These are phyloP conservation scores for Lordiphosa stackelbergi DNA, from an alignment of 1,140 invertebrate species.

Conservation along the genomic window DNA sequence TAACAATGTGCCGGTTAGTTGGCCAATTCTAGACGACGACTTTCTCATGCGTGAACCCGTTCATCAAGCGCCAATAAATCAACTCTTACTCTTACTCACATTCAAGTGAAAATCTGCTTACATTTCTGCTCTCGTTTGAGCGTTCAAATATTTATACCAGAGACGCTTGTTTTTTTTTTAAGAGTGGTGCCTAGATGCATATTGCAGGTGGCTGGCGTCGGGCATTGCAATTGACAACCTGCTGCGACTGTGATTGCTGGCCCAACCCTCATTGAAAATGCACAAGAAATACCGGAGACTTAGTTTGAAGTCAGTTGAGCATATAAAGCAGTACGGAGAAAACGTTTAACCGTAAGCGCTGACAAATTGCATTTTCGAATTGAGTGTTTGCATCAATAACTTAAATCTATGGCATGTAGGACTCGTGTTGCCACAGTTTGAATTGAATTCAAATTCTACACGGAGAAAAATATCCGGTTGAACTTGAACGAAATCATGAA, in stretches of 20 bases:
- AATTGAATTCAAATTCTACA: no score
- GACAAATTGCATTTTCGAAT: not conserved
- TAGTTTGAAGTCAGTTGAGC: constrained; percentile 1
- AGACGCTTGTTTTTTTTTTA: constrained; percentile 12
- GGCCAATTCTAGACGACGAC: constrained; percentile 60
- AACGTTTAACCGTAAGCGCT: not conserved
- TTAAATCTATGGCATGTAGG: no score
- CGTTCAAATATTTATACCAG: constrained; percentile 35
- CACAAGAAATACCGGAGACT: not conserved
- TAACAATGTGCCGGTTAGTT: constrained; percentile 69
- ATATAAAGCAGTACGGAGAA: not conserved
- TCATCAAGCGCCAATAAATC: constrained; percentile 13
- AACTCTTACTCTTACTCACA: constrained; percentile 7
- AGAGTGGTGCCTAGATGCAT: constrained; percentile 8
- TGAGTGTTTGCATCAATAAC: no score
- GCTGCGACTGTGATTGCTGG: not conserved
- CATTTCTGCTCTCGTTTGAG: constrained; percentile 2
- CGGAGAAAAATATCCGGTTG: no score
- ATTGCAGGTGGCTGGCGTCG: constrained; percentile 15
- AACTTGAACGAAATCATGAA: no score
- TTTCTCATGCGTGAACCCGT: constrained; percentile 63
- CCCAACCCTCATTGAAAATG: not conserved
- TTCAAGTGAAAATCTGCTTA: constrained; percentile 40
- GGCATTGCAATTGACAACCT: constrained; percentile 15
- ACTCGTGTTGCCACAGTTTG: no score